These are phyloP conservation scores for Ceratitis capitata DNA, from an alignment of 1,140 invertebrate genomes.

Conservation along the genomic window DNA sequence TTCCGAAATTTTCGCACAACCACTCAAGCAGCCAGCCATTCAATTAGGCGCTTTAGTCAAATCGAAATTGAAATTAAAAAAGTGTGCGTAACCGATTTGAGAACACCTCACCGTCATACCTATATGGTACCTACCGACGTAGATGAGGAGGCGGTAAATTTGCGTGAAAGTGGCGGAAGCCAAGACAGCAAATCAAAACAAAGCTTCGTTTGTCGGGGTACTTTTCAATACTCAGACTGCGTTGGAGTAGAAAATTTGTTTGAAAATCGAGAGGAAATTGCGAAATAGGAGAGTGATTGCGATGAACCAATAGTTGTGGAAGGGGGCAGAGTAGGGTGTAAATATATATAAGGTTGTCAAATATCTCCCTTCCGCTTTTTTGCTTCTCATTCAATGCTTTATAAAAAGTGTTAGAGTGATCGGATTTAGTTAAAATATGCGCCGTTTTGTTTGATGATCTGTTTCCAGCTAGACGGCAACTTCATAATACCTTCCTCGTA, in stretches of 20 bases:
- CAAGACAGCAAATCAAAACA: neutral
- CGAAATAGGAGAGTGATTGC: neutral
- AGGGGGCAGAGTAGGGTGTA: too few species aligned
- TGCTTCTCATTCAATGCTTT: too few species aligned
- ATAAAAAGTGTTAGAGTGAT: too few species aligned
- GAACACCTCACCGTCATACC: too few species aligned
- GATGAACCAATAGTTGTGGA: neutral
- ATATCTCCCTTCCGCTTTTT: too few species aligned
- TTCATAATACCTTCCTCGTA: too few species aligned
- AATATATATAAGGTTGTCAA: too few species aligned
- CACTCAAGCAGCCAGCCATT: neutral
- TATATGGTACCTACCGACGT: neutral
- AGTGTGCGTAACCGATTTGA: too few species aligned
- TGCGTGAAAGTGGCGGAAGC: neutral
- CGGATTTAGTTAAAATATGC: too few species aligned
- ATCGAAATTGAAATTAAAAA: neutral
- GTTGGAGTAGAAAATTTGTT: neutral
- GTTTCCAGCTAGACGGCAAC: too few species aligned
- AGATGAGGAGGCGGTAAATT: neutral
- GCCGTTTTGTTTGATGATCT: too few species aligned
- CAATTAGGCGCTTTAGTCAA: neutral
- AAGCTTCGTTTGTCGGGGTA: neutral
- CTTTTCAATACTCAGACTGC: too few species aligned
- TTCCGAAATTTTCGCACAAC: neutral
- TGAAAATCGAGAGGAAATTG: neutral